A percentile compares a stretch with the other conserved stretches of the same genome.
Evolutionary conservation across 2,888 invertebrate species (phyloP).

Genomic region (Chymomyza caudatula): DNA sequence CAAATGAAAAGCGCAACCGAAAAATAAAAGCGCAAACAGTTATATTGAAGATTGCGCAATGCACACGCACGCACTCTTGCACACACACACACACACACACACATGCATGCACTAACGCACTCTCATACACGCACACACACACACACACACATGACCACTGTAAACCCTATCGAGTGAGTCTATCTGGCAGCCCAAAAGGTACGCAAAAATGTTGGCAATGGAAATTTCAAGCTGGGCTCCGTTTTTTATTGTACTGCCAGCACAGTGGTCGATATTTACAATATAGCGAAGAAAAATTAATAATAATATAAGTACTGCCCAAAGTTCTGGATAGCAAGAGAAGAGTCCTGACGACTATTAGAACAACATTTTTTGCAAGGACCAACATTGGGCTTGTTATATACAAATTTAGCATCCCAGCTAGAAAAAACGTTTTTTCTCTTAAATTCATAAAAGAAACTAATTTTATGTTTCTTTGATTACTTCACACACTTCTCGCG

Average conservation of each 20-base stretch:
- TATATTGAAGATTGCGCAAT: constrained; percentile 71
- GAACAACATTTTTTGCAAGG: no score
- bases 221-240: constrained; percentile 40
- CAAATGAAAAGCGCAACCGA: constrained; percentile 66
- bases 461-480: no score
- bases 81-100: neutral
- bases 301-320: no score
- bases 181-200: constrained; percentile 48
- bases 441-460: no score
- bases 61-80: constrained; percentile 15
- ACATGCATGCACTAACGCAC: constrained; percentile 1
- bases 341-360: no score
- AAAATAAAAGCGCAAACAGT: constrained; percentile 58
- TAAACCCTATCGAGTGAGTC: neutral
- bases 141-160: constrained; percentile 26
- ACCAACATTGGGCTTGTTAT: no score
- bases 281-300: no score
- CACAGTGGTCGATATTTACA: neutral
- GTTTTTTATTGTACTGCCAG: neutral
- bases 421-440: no score
- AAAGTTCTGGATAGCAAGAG: no score
- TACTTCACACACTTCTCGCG: no score
- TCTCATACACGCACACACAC: constrained; percentile 14
- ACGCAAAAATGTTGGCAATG: constrained; percentile 68
- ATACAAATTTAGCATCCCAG: no score